Base-by-base conservation (phyloP, 2,797 vertebrate species). In the Enteromius argenteus region DNA sequence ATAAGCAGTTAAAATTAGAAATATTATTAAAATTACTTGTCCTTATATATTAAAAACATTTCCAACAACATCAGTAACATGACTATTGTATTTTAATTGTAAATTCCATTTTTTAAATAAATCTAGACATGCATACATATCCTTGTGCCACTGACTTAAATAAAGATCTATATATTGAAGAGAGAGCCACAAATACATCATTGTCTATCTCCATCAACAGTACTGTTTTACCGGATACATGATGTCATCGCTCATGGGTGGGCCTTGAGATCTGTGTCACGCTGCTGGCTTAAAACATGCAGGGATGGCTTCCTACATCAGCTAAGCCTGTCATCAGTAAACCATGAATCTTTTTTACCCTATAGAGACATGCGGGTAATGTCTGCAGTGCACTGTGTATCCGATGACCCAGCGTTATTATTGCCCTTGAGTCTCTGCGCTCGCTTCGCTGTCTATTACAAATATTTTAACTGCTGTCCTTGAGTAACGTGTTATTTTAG, bases 391-490 rank as follows among this genome's bases (percentile, higher is more conserved):
- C 8, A 30, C 46, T 27, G 60, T 39, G 60, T 37, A 77, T 82
- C 49, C 4, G 17, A 42, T 68, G 62, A 77, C 60, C 62, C 60
- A n/a, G 23, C 35, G 23, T 75, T 76, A 42, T 77, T 56, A 83
- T 83, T 83, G 81, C 17, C 73, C 73, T 67, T 68, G 46, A 56
- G 46, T 76, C n/a, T 10, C 60, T 19, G 32, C 23, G 5, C 56
- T 49, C 5, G 42, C 69, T 53, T 69, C 30, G 15, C 51, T 72
- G 44, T 78, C 44, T 60, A 49, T 85, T 81, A 67, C 56, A 23
- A 80, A 79, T 74, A 42, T 84, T 86, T 84, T 79, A 62, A 81
- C 79, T 85, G 74, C 73, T 66, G 77, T 69, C 81, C n/a, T 81
- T 81, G 76, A 80, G 60, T 69, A 67, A 68, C 13, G 13, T 72